Percentiles rank a stretch among this genome's conserved stretches.
These are phyloP conservation scores for Paralichthys olivaceus DNA, from an alignment of 2,113 vertebrate genomes.

Conservation along the genomic window DNA sequence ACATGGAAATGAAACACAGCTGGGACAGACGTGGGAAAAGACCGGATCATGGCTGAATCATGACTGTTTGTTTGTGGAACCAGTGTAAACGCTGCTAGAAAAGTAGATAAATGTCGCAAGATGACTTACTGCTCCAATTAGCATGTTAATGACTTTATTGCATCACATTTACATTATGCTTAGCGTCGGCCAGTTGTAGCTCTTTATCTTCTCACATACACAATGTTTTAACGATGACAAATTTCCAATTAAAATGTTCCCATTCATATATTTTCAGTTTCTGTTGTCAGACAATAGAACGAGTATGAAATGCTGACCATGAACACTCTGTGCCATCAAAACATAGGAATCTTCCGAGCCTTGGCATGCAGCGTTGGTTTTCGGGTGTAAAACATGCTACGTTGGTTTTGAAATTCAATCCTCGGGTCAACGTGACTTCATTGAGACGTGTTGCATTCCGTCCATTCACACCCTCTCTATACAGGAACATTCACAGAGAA, in stretches of 20 bases:
- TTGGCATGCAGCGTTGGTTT: not conserved
- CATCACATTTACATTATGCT: not conserved
- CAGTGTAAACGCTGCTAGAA: not conserved
- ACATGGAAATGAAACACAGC: not conserved
- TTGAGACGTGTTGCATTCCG: constrained; percentile 21
- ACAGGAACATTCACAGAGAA: not conserved
- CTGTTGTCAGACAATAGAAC: too few relatives aligned
- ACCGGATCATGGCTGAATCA: too few relatives aligned
- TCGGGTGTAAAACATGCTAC: not conserved
- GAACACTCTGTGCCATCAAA: not conserved
- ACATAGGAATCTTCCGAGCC: constrained; percentile 1
- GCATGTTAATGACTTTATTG: too few relatives aligned
- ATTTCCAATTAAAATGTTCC: not conserved
- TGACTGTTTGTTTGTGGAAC: too few relatives aligned
- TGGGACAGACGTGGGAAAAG: too few relatives aligned
- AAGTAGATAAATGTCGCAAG: not conserved
- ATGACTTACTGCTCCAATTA: not conserved
- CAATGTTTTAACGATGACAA: not conserved
- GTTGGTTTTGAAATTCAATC: constrained; percentile 9
- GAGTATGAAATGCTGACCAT: not conserved
- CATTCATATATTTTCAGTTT: too few relatives aligned
- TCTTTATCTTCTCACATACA: not conserved
- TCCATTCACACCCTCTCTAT: constrained; percentile 20
- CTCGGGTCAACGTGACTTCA: constrained; percentile 2
- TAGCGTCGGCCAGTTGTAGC: not conserved